These are phyloP conservation scores for Napeogenes sylphis DNA, from an alignment of 2,888 invertebrate genomes.

Conservation along the genomic window DNA sequence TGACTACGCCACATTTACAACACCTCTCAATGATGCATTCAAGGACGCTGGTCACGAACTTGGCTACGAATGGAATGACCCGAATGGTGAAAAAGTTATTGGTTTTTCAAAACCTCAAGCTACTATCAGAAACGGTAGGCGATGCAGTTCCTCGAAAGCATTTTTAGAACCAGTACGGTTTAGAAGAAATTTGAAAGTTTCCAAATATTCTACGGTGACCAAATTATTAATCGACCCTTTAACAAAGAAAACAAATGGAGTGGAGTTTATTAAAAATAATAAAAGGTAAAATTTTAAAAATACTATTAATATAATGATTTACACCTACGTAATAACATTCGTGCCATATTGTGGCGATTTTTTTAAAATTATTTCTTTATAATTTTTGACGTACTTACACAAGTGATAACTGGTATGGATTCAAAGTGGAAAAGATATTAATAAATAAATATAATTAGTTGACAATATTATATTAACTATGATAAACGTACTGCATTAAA, in stretches of 20 bases:
- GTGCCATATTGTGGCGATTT: no score
- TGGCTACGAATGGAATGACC: conserved; percentile 84
- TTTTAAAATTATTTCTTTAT: no score
- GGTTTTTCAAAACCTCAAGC: conserved; percentile 86
- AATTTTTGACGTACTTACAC: no score
- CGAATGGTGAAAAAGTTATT: conserved; percentile 80
- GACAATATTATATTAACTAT: no score
- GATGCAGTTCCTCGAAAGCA: conserved; percentile 89
- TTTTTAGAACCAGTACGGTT: conserved; percentile 82
- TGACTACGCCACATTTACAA: conserved; percentile 80
- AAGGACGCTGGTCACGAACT: conserved; percentile 81
- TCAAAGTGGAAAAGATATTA: no score
- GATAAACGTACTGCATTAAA: no score
- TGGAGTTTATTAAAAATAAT: conserved; percentile 82
- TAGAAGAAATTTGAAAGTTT: conserved; percentile 83
- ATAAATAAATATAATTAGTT: no score
- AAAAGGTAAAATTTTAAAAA: conserved; percentile 47
- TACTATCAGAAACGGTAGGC: conserved; percentile 82
- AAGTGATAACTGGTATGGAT: no score
- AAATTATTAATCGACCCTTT: conserved; percentile 81
- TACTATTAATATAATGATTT: not conserved
- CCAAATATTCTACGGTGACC: conserved; percentile 82
- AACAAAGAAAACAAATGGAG: conserved; percentile 80
- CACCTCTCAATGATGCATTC: conserved; percentile 80
- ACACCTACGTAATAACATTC: not conserved